phyloP scores from a whole-genome alignment of 2,797 vertebrate species.

The Acrocephalus scirpaceus region DNA sequence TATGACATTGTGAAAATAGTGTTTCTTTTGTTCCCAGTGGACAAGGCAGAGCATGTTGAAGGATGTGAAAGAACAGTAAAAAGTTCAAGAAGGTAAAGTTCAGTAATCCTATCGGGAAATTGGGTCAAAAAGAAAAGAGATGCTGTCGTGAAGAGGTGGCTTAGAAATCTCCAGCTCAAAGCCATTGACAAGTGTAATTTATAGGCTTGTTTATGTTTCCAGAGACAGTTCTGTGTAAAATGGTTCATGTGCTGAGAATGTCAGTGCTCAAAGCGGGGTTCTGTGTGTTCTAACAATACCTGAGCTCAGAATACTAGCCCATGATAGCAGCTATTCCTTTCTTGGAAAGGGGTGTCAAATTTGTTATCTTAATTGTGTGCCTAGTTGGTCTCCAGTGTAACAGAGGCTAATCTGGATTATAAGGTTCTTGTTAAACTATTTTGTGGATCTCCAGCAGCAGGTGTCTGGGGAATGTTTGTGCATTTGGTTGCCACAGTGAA shows the following conservation, averaged over 20 bases:
- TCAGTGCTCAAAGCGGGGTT: background rate
- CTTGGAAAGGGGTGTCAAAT: background rate
- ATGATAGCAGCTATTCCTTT: background rate
- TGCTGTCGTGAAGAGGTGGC: background rate
- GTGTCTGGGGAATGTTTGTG: background rate
- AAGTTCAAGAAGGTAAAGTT: background rate
- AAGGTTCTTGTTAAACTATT: background rate
- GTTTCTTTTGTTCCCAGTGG: background rate
- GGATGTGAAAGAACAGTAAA: slow-evolving; percentile 11
- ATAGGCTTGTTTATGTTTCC: background rate
- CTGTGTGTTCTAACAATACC: background rate
- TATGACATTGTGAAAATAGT: background rate
- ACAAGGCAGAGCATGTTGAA: background rate
- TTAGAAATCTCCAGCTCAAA: background rate
- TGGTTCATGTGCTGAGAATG: background rate
- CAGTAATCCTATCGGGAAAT: background rate
- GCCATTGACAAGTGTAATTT: background rate
- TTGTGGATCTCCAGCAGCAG: background rate
- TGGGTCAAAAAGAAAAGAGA: background rate
- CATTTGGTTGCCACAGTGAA: background rate
- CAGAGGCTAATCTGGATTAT: background rate
- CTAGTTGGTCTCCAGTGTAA: background rate
- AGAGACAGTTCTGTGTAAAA: background rate
- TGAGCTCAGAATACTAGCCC: background rate
- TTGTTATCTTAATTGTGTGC: background rate